phyloP scores from a whole-genome alignment of 2,888 invertebrate species.

The Cheilosia variabilis region DNA sequence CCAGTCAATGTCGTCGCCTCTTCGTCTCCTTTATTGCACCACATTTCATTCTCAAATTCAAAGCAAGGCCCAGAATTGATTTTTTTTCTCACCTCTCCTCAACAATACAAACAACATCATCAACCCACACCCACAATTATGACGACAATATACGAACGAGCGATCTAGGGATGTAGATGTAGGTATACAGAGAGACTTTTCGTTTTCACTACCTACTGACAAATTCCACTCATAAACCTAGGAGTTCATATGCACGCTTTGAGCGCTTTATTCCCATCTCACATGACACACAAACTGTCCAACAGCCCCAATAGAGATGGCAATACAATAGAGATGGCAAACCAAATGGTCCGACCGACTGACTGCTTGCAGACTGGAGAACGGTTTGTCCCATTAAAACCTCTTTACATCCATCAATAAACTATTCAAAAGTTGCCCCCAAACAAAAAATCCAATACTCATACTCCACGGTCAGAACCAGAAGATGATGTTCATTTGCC shows the following conservation, averaged over 20 bases:
- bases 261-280: constrained; percentile 25
- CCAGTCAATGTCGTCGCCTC: constrained; percentile 19
- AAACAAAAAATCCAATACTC: background rate
- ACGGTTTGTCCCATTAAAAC: constrained; percentile 74
- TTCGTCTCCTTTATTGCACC: constrained; percentile 2
- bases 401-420: constrained; percentile 77
- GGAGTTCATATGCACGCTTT: constrained; percentile 61
- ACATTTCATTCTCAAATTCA: constrained; percentile 33
- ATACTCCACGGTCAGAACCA: constrained; percentile 5
- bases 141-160: constrained; percentile 13
- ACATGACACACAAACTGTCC: constrained; percentile 35
- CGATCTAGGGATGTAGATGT: background rate
- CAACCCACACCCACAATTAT: constrained; percentile 44
- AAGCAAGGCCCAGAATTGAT: constrained; percentile 62
- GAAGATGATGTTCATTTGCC: constrained; percentile 7
- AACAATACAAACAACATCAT: constrained; percentile 46
- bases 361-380: constrained; percentile 48
- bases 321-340: no score
- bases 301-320: background rate
- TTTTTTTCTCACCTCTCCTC: constrained; percentile 26
- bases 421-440: constrained; percentile 70
- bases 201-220: constrained; percentile 35
- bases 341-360: constrained; percentile 11
- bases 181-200: constrained; percentile 7
- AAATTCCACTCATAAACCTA: constrained; percentile 64